Conservation (phyloP, 2,888 invertebrate species). For the Arrhopalites spinosus region DNA sequence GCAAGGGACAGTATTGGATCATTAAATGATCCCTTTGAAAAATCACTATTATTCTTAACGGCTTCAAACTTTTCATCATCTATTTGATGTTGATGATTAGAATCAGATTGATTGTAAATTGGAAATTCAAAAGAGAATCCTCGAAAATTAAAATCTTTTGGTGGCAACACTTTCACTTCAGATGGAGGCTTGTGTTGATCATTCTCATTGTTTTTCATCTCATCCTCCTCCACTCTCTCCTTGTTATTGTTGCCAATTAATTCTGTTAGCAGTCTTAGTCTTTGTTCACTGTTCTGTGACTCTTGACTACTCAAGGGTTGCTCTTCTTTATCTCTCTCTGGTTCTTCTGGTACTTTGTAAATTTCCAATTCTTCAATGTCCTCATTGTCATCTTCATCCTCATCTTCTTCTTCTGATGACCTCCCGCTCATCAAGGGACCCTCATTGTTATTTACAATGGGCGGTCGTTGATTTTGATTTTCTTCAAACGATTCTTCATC, state of each 20-base stretch:
- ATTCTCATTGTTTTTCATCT: background rate
- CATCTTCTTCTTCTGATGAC: background rate
- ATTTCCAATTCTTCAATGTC: conserved; percentile 28
- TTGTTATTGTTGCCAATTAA: background rate
- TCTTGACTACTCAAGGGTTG: background rate
- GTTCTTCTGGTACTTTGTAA: conserved; percentile 11
- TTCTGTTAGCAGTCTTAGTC: background rate
- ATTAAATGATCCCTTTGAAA: background rate
- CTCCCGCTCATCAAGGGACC: background rate
- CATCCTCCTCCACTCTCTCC: background rate
- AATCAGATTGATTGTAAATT: conserved; percentile 33
- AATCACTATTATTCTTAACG: background rate
- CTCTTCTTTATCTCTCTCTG: too few relatives aligned
- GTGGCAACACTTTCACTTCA: conserved; percentile 52
- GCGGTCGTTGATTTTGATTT: background rate
- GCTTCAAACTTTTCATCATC: too few relatives aligned
- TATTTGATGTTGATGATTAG: background rate
- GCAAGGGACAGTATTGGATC: background rate
- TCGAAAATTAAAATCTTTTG: conserved; percentile 41
- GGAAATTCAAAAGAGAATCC: conserved; percentile 48
- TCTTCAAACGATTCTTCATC: background rate
- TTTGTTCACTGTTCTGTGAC: conserved; percentile 24
- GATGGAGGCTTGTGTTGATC: conserved; percentile 33
- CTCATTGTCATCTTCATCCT: conserved; percentile 13
- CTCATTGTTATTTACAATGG: background rate